Conservation (phyloP, 92 coral and sea anemone genomes). For the Micromussa lordhowensis region DNA sequence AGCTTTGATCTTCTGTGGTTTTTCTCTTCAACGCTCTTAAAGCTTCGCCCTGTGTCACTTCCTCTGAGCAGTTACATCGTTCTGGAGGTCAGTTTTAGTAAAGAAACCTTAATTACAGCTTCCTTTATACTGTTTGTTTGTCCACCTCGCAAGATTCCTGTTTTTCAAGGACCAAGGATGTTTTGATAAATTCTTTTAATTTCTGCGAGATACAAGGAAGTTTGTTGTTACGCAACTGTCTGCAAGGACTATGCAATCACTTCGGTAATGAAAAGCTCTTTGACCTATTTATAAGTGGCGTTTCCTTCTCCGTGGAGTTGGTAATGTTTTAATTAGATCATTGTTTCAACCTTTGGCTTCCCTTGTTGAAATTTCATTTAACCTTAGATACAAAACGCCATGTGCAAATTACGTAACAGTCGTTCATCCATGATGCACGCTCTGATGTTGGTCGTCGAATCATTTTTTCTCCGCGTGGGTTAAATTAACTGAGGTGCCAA, state of each 20-base stretch:
- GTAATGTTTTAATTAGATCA: constrained; percentile 29
- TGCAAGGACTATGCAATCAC: constrained; percentile 18
- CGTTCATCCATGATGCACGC: neutral
- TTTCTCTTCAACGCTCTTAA: neutral
- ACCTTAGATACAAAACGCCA: neutral
- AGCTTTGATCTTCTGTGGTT: neutral
- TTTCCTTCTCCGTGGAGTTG: constrained; percentile 38
- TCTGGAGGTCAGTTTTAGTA: neutral
- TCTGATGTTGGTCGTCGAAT: neutral
- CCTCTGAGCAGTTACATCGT: neutral
- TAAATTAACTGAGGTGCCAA: neutral
- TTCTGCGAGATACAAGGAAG: constrained; percentile 1
- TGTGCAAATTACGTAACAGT: neutral
- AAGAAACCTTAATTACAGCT: neutral
- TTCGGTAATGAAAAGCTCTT: constrained; percentile 19
- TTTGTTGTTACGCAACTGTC: neutral
- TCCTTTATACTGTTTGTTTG: neutral
- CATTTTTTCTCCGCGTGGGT: neutral
- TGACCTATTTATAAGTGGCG: constrained; percentile 42
- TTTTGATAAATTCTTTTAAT: constrained; percentile 13
- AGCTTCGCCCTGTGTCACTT: neutral
- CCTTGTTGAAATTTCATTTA: constrained; percentile 46
- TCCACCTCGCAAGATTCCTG: neutral
- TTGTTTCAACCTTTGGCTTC: constrained; percentile 53
- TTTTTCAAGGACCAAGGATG: neutral